A percentile compares a stretch with the other conserved stretches of the same genome.
Conservation (phyloP, 2,888 invertebrate genomes). For the Eupeodes luniger region DNA sequence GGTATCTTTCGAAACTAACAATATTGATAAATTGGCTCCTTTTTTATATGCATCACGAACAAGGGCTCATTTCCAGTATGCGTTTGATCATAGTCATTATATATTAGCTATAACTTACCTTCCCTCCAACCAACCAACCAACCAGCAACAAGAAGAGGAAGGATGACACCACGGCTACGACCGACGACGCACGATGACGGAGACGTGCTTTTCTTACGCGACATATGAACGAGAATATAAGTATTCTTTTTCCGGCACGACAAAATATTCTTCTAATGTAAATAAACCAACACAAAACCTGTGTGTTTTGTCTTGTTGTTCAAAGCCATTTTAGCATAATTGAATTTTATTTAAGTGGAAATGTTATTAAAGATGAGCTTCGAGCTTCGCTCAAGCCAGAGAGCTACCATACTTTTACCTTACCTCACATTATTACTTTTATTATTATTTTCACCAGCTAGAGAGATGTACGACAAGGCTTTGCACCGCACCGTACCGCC, state of each 20-base stretch:
- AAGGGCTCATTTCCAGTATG: conserved; percentile 6
- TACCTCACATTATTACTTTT: not conserved
- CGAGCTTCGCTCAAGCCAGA: no score
- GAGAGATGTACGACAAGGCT: no score
- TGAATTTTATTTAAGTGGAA: conserved; percentile 28
- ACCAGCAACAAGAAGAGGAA: not conserved
- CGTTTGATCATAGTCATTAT: conserved; percentile 15
- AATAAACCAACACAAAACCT: not conserved
- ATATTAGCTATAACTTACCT: not conserved
- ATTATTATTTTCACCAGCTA: not conserved
- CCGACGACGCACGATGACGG: no score
- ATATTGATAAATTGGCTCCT: conserved; percentile 23
- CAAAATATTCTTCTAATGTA: not conserved
- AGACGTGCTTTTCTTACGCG: not conserved
- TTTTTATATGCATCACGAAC: conserved; percentile 3
- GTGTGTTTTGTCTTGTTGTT: conserved; percentile 14
- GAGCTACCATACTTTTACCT: conserved; percentile 3
- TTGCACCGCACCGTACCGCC: no score
- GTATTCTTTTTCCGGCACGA: not conserved
- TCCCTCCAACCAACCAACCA: no score
- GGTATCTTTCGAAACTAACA: not conserved
- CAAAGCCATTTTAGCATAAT: conserved; percentile 24
- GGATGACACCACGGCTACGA: not conserved
- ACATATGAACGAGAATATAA: not conserved
- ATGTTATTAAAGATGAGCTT: conserved; percentile 34